These are phyloP conservation scores for Diplodus puntazzo DNA, from an alignment of 2,797 vertebrate genomes.

Conservation along the genomic window DNA sequence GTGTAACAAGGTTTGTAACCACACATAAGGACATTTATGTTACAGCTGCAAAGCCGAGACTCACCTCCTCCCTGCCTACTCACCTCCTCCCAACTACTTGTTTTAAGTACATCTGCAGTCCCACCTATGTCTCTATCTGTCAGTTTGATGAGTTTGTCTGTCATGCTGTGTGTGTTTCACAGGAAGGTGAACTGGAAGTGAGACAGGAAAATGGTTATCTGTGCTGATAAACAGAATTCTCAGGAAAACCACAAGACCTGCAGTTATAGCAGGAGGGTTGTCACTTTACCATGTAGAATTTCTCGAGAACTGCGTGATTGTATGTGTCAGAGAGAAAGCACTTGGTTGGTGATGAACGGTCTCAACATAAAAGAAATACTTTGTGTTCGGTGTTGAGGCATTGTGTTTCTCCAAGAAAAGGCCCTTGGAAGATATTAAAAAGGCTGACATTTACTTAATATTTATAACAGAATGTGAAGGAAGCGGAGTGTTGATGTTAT, in stretches of 20 bases:
- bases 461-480: too few relatives aligned
- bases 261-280: neutral
- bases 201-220: neutral
- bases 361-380: neutral
- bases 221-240: neutral
- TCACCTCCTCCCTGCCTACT: neutral
- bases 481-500: too few relatives aligned
- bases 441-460: neutral
- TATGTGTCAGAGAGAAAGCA: neutral
- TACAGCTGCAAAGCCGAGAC: neutral
- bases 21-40: neutral
- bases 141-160: neutral
- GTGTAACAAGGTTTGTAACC: neutral
- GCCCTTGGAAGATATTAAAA: neutral
- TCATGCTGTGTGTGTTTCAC: neutral
- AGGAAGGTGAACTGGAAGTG: neutral
- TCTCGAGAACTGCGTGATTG: neutral
- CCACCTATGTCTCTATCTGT: neutral
- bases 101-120: neutral
- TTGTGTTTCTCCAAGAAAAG: too few relatives aligned
- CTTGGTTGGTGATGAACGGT: neutral
- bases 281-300: neutral
- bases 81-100: neutral
- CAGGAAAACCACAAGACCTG: neutral
- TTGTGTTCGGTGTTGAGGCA: too few relatives aligned